Base-by-base conservation (phyloP, 2,888 invertebrate species). In the Macaria liturata region DNA sequence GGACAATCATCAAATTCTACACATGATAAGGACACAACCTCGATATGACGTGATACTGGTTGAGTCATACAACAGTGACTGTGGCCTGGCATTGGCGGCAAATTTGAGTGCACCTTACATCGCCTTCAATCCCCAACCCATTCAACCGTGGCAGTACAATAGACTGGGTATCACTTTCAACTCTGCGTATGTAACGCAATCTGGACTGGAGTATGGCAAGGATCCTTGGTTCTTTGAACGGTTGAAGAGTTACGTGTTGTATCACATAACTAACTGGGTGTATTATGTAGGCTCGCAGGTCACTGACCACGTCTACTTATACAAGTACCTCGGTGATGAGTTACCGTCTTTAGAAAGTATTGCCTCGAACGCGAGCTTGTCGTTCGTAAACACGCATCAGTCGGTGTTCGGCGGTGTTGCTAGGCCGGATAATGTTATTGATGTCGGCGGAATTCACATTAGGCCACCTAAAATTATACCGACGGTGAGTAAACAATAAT, bases 41-140 rank as follows among this genome's bases (percentile, higher is more conserved):
- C 91, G 89, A 54, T 96, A 93, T 77, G 96, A 97, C 77, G 84
- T 96, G 6, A 93, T 96, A 42, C 72, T 97, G 32, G 92, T 94
- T 64, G 96, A 97, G 78, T 93, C 94, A 54, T 96, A 95, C 81
- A 95, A 95, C 72, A 93, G 94, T 40, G 95, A 96, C 75, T 96
- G 96, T 71, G 94, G 94, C 70, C 80, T 95, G 70, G 95, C 94
- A 32, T 86, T 97, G 62, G 94, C 94, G 4, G 92, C 95, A 69
- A 93, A 94, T 78, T 93, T 95, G 44, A 91, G 93, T 68, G 94
- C 94, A 0, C 95, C 95, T 0, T 93, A 94, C 61, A 92, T 95
- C 32, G 88, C 92, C 0, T 76, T 95, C 49, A 94, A 92, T 52
- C 92, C 94, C 0, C 92, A 93, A 61, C 86, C 91, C 42, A 68